These are phyloP conservation scores for Oreortyx pictus DNA, from an alignment of 2,797 vertebrate genomes.

Conservation along the genomic window DNA sequence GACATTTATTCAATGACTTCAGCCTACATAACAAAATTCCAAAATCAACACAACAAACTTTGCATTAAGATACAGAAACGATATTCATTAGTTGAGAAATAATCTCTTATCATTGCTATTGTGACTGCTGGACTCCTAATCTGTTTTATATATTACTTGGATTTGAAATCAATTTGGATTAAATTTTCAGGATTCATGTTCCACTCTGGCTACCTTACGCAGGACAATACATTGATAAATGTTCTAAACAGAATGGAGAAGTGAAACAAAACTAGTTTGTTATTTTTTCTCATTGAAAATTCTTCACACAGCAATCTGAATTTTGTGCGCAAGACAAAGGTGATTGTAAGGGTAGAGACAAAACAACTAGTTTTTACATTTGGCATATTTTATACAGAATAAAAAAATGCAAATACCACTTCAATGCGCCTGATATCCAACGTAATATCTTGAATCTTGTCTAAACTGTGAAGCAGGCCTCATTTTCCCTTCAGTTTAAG, in stretches of 20 bases:
- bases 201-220: neutral
- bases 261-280: neutral
- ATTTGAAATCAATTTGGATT: neutral
- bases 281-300: neutral
- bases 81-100: neutral
- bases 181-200: neutral
- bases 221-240: neutral
- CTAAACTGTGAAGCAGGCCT: conserved; percentile 4
- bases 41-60: neutral
- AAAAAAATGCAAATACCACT: neutral
- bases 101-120: neutral
- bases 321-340: neutral
- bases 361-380: neutral
- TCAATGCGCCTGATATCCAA: neutral
- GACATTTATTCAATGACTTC: neutral
- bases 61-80: neutral
- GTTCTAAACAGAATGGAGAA: neutral
- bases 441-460: neutral
- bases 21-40: neutral
- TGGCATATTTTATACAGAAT: neutral
- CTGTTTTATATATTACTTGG: neutral
- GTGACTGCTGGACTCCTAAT: neutral
- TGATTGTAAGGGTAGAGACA: neutral
- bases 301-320: neutral
- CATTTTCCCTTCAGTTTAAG: conserved; percentile 20